Evolutionary conservation across 2,888 invertebrate genomes (phyloP), one percentile per base, ranked within the genome.

Genomic region (Parnassius orleans): DNA sequence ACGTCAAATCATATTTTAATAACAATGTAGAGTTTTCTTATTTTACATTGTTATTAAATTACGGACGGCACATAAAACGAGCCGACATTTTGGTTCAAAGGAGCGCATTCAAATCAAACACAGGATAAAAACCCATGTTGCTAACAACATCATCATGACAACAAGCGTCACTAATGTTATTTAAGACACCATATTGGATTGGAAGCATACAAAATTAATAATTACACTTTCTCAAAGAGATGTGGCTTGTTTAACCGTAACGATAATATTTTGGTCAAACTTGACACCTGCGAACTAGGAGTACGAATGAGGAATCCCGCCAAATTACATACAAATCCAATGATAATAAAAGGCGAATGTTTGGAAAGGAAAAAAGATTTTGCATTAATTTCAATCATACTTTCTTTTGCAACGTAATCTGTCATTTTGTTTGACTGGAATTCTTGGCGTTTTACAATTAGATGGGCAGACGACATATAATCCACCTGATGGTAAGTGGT

Each of bases 191-290:
- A 79, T 85, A 86, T 89, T 87, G 86, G 81, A 84, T 84, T 84
- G 80, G 84, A 80, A 72, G 81, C 90, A 86, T 90, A 86, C 82
- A 66, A 82, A 90, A 90, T 90, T 83, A 86, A 81, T 90, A 89
- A 90, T 90, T 87, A 79, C 81, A 73, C 72, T 71, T 67, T 72
- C 72, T 74, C 77, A 80, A 81, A 76, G 75, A 74, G 68, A 69
- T 70, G 70, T 70, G 76, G 73, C 68, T 76, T 75, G 76, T 74
- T 72, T 69, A 71, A 65, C 68, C 68, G 65, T 69, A 67, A 69
- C 71, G 69, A 73, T 66, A 66, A 66, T 66, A 68, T 72, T 74
- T 74, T 71, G 64, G 70, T 67, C 64, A 69, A 70, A 70, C 66
- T 79, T 75, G 78, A 78, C 80, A 81, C 76, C 79, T 80, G 81